Conservation (phyloP, 2,113 vertebrate species). For the Megaceryle maxima region DNA sequence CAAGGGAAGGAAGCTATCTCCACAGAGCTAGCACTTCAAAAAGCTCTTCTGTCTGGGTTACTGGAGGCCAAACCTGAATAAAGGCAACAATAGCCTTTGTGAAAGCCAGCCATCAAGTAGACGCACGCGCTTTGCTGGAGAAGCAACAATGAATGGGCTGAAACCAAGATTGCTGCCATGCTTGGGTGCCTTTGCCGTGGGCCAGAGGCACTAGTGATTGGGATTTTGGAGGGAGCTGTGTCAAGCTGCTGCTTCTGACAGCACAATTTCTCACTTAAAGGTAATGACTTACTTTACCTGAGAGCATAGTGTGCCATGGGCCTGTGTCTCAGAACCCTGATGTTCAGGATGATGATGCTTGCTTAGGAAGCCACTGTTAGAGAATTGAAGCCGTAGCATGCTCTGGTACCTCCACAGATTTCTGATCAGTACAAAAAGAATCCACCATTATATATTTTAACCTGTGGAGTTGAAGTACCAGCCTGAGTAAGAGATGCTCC, state of each 20-base stretch:
- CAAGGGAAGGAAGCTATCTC: background rate
- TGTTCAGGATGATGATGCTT: background rate
- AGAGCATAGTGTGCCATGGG: accelerated
- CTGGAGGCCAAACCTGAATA: background rate
- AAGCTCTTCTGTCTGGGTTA: background rate
- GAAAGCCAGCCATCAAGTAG: too few relatives aligned
- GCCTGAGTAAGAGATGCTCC: background rate
- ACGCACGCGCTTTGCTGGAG: background rate
- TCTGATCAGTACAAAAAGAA: background rate
- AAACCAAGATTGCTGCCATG: too few relatives aligned
- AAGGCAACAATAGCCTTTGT: background rate
- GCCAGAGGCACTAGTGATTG: background rate
- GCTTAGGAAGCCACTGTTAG: background rate
- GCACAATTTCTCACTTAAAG: background rate
- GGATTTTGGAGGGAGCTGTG: background rate
- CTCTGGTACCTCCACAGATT: background rate
- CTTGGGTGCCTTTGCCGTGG: background rate
- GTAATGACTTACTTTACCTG: background rate
- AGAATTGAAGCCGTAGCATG: background rate
- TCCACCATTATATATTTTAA: background rate
- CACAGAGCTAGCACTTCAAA: background rate
- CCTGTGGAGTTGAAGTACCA: background rate
- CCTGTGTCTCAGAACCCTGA: background rate
- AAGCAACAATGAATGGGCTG: background rate
- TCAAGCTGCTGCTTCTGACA: background rate